Evolutionary conservation across 1,140 invertebrate species (phyloP), one percentile per base, ranked within the genome.

Genomic region (Octopus sinensis): DNA sequence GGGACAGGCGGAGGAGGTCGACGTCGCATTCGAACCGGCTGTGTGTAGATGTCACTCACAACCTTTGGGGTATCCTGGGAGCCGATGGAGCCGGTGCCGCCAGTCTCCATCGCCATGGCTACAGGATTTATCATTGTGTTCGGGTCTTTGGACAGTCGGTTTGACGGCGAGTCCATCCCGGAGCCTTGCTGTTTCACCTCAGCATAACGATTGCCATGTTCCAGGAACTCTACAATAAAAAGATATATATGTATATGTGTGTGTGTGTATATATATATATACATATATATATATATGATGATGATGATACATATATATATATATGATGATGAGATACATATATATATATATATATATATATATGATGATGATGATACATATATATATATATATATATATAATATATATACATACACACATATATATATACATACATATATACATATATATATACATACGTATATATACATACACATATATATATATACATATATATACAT

Each of bases 1-100:
- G 76, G 76, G 43, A 51, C 30, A 43, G 76, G 76, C 17, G 76
- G 76, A 51, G 76, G 76, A 43, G 43, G 76, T 13, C 43, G 17
- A 7, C 76, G 30, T 12, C 52, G 30, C 13, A 17, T 12, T 53
- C 52, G 23, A n/a, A 77, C 43, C 6, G 76, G 76, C 30, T 77
- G 76, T 17, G 76, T 23, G 43, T 77, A 77, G 13, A 77, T 77
- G 52, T 77, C 76, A 77, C 43, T 53, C 13, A 53, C 17, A n/a
- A n/a, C 62, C 30, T 43, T 43, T 6, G 17, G 17, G 9, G 7
- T 6, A 17, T 73, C 68, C 13, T 73, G 68, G 4, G 68, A 73
- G 68, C 17, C 17, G 5, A 13, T 23, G 13, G 17, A 13, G 17
- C 68, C 68, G 30, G 17, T 73, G 30, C 30, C 68, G 4, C 68